Evolutionary conservation across 2,888 invertebrate genomes (phyloP), one percentile per base, ranked within the genome.

Genomic region (Terebella lapidaria): DNA sequence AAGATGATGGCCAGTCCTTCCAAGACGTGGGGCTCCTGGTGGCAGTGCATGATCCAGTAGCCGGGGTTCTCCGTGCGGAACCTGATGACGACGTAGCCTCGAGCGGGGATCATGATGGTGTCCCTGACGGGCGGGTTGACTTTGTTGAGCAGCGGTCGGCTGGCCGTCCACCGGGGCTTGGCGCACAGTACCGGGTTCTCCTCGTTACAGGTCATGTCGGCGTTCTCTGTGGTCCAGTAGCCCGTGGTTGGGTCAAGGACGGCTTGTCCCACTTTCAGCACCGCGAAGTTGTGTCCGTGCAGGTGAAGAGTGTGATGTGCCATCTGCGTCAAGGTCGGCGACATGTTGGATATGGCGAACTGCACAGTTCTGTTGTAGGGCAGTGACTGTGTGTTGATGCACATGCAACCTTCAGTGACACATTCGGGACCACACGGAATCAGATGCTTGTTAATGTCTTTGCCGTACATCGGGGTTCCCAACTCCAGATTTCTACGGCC

Each of bases 271-370:
- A 74, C 70, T 2, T 67, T 74, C 1, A 76, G 52, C 2, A 77
- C 74, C 58, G 73, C 66, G 62, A 74, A 75, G 55, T 65, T 64
- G 58, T 76, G 71, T 0, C 77, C 77, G 60, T 77, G 77, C 18
- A 77, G 58, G 64, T 77, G 75, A 66, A 73, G 72, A 0, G 75
- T 72, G 56, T 77, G 77, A 26, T 55, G 56, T 27, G 52, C 55
- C 2, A 51, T 25, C 3, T 55, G 20, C 1, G 27, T 2, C 2
- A 1, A 35, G 25, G 24, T 29, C 2, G 47, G 22, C 2, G 20
- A 2, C 15, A 28, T 25, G 52, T 57, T 62, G 18, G 56, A 35
- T 10, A 63, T 35, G 10, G 59, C 56, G 26, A 58, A 49, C 45
- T 61, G 59, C 20, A 61, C 51, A 10, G 58, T 61, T 29, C 52